Conservation (phyloP, 2,797 vertebrate species). For the Gila robusta region DNA sequence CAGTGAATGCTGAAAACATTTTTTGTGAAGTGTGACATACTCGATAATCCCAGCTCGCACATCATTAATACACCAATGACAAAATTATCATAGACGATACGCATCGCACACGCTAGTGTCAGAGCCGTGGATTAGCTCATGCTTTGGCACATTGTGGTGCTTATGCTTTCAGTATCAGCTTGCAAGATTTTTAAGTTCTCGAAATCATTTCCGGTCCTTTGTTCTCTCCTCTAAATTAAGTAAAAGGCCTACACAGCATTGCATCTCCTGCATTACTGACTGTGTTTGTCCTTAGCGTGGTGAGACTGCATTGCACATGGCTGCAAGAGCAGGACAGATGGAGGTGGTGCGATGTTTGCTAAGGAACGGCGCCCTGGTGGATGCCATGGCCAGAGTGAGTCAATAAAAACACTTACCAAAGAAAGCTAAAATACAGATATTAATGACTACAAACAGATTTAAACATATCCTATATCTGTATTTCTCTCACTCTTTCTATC, state of each 20-base stretch:
- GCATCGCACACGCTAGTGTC: not conserved
- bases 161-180: not conserved
- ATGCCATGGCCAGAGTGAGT: slow-evolving; percentile 94
- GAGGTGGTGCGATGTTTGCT: slow-evolving; percentile 97
- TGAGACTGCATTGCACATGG: slow-evolving; percentile 97
- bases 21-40: not conserved
- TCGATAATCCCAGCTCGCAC: not conserved
- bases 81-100: not conserved
- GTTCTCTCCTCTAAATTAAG: not conserved
- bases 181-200: not conserved
- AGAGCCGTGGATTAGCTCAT: not conserved
- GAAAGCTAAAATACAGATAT: not conserved
- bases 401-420: not conserved
- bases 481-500: too few relatives aligned
- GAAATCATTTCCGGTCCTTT: not conserved
- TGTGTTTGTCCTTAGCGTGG: slow-evolving; percentile 81
- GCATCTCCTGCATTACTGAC: not conserved
- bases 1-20: not conserved
- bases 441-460: not conserved
- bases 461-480: not conserved
- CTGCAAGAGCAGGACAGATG: slow-evolving; percentile 94
- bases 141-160: not conserved
- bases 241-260: not conserved
- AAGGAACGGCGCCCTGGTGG: slow-evolving; percentile 93
- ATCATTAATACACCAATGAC: not conserved